These are phyloP conservation scores for Pantherophis alleghaniensis DNA, from an alignment of 2,797 vertebrate species.

Conservation along the genomic window DNA sequence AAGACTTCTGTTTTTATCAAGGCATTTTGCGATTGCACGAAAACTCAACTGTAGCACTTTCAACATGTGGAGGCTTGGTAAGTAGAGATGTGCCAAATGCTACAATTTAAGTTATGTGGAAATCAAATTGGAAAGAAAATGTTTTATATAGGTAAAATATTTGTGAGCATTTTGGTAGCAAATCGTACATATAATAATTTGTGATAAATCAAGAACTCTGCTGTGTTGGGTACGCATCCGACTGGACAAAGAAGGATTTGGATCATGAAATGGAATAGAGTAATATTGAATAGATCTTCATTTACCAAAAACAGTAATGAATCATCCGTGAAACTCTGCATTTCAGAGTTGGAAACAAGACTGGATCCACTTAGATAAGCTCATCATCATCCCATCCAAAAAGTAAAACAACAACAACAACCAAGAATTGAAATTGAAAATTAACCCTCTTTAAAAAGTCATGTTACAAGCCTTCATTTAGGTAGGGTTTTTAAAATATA, in stretches of 20 bases:
- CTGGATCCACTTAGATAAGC: background rate
- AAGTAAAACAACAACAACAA: background rate
- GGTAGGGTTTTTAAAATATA: background rate
- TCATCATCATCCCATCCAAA: background rate
- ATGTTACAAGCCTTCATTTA: background rate
- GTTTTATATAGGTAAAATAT: background rate
- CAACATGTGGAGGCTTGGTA: constrained; percentile 89
- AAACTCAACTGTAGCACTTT: constrained; percentile 85
- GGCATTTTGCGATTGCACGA: constrained; percentile 79
- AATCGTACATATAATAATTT: background rate
- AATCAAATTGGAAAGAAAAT: background rate
- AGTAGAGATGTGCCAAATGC: constrained; percentile 64
- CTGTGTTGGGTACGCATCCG: background rate
- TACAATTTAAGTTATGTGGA: background rate
- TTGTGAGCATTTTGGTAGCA: background rate
- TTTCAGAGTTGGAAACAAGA: background rate
- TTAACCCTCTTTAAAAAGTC: background rate
- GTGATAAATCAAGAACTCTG: background rate
- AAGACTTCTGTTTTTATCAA: constrained; percentile 88
- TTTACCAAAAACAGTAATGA: background rate
- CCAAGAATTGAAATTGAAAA: background rate
- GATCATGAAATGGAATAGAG: background rate
- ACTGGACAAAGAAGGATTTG: background rate
- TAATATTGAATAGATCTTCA: background rate
- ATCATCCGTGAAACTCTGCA: background rate